phyloP scores from a whole-genome alignment of 2,113 vertebrate species.

The Archilochus colubris region DNA sequence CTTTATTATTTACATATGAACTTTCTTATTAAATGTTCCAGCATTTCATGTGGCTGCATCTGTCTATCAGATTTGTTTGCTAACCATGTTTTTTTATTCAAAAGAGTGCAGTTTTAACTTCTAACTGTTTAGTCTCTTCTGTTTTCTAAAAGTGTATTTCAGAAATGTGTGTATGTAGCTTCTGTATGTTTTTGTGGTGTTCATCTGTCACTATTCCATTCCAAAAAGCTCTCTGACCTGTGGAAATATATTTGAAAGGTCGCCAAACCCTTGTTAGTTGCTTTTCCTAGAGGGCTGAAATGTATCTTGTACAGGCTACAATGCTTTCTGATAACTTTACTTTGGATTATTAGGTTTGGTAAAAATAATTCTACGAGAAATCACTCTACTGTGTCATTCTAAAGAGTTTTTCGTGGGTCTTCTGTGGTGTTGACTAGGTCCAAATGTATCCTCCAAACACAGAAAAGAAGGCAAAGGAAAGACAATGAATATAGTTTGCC shows the following conservation, averaged over 20 bases:
- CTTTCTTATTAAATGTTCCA: background rate
- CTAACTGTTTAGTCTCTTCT: background rate
- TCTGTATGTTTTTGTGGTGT: constrained; percentile 5
- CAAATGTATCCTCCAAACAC: background rate
- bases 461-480: background rate
- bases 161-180: background rate
- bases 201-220: background rate
- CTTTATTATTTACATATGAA: constrained; percentile 30
- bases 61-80: background rate
- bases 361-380: background rate
- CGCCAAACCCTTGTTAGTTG: background rate
- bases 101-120: background rate
- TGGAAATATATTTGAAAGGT: background rate
- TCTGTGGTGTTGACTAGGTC: background rate
- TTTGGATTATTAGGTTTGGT: background rate
- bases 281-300: background rate
- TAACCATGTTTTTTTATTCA: background rate
- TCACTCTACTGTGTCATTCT: background rate
- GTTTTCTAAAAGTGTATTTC: background rate
- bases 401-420: background rate
- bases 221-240: background rate
- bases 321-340: background rate
- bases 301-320: background rate
- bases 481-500: background rate
- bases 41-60: background rate